Base-by-base conservation (phyloP, 2,888 invertebrate species). In the Meteorus cinctellus region DNA sequence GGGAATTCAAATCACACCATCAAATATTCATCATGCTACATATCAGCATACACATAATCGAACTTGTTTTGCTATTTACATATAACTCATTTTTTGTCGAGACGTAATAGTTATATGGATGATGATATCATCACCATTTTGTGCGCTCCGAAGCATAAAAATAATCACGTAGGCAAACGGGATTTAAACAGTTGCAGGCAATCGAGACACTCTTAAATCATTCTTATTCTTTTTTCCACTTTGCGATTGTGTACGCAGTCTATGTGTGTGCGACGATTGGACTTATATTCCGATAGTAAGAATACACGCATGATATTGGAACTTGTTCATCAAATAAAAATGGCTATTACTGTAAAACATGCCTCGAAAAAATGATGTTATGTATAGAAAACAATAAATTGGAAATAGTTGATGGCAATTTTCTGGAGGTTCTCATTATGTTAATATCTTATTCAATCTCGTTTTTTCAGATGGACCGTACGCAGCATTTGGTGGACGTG, bases 401-500 rank as follows among this genome's bases (percentile, higher is more conserved):
- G 4, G 4, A n/a, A 16, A n/a, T 16, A 16, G 16, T 16, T 5
- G 4, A 48, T 5, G 16, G n/a, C 10, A n/a, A n/a, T 48, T 48
- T 41, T 41, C 16, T 16, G 19, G 24, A 55, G 1, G 55, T 8
- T 24, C 1, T 24, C 41, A 41, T 48, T 6, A 10, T 69, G 29
- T 59, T 6, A 19, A 16, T 41, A n/a, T 67, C 55, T 73, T 60
- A 45, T 51, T 1, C 1, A 63, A 74, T 60, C 67, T 45, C 27
- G 74, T 75, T 77, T 76, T 84, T 86, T 73, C 79, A 98, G 98
- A 96, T 86, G 98, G 97, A 75, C 97, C 97, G 41, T 99, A 99
- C 91, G 94, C 96, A 75, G 94, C 96, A 29, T 98, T 98, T 90
- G 98, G 96, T 81, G 99, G 98, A 6, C 93, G 95, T 82, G 98